Percentiles rank a stretch among this genome's conserved stretches.
phyloP scores from a whole-genome alignment of 2,888 invertebrate genomes.

The Cosmorhoe ocellata region DNA sequence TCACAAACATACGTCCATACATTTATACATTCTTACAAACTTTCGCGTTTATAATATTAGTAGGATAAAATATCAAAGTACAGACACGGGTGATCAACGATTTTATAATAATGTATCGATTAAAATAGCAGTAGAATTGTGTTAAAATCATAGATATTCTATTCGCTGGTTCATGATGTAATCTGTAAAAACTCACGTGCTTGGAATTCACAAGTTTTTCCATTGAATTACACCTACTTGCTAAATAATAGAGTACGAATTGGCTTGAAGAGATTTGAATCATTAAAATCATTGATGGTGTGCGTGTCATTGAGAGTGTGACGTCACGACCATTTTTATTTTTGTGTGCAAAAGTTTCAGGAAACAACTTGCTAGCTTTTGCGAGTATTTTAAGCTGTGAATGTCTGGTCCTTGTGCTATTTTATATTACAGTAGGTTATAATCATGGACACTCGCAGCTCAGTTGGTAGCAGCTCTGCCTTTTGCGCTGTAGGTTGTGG shows the following conservation, averaged over 20 bases:
- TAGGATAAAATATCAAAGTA: too few relatives aligned
- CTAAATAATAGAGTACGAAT: conserved; percentile 19
- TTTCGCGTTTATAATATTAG: too few relatives aligned
- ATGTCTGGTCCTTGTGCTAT: conserved; percentile 9
- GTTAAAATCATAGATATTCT: conserved; percentile 25
- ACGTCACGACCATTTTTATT: conserved; percentile 30
- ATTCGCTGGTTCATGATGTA: conserved; percentile 32
- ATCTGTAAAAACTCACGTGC: conserved; percentile 26
- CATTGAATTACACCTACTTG: conserved; percentile 20
- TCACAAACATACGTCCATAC: too few relatives aligned
- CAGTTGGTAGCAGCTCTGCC: too few relatives aligned
- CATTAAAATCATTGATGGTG: conserved; percentile 26
- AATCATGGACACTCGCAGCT: too few relatives aligned
- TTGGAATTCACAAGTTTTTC: conserved; percentile 24
- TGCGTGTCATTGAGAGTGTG: conserved; percentile 31
- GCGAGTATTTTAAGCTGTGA: conserved; percentile 18
- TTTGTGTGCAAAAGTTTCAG: conserved; percentile 26
- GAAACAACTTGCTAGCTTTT: conserved; percentile 19
- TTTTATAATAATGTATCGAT: too few relatives aligned
- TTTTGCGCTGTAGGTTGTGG: too few relatives aligned
- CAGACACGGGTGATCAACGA: too few relatives aligned
- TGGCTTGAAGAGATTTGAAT: conserved; percentile 26
- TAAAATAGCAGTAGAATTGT: conserved; percentile 23
- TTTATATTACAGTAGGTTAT: not conserved
- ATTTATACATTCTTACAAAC: too few relatives aligned